phyloP scores from a whole-genome alignment of 2,888 invertebrate species.

The Stenodema calcarata region DNA sequence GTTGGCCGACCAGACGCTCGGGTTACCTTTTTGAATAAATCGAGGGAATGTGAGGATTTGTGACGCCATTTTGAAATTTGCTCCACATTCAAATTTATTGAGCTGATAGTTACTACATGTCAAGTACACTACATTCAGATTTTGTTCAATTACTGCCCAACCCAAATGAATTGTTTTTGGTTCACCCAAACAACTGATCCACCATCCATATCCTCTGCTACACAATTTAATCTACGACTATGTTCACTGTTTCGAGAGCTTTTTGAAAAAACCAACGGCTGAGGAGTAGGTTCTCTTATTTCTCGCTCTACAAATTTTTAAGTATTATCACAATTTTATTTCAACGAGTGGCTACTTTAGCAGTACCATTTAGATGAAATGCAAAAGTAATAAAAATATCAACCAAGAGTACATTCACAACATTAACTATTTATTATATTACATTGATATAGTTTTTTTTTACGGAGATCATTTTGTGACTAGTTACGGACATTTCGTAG shows the following conservation, averaged over 20 bases:
- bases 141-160: no score
- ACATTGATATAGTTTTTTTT: neutral
- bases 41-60: no score
- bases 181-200: neutral
- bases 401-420: constrained; percentile 41
- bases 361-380: constrained; percentile 47
- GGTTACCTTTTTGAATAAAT: no score
- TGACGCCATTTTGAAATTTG: no score
- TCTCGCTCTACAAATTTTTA: constrained; percentile 20
- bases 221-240: neutral
- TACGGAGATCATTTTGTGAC: constrained; percentile 23
- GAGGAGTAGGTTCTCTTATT: neutral
- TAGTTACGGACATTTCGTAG: neutral
- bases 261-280: neutral
- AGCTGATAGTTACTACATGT: no score
- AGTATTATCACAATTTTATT: constrained; percentile 49
- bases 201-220: neutral
- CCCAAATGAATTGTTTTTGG: no score
- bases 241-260: neutral
- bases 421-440: constrained; percentile 17
- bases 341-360: constrained; percentile 48
- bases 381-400: constrained; percentile 39
- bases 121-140: no score
- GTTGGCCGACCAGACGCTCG: no score
- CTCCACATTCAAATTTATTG: no score